Evolutionary conservation across 2,888 invertebrate genomes (phyloP).

Genomic region (Ophion ellenae): DNA sequence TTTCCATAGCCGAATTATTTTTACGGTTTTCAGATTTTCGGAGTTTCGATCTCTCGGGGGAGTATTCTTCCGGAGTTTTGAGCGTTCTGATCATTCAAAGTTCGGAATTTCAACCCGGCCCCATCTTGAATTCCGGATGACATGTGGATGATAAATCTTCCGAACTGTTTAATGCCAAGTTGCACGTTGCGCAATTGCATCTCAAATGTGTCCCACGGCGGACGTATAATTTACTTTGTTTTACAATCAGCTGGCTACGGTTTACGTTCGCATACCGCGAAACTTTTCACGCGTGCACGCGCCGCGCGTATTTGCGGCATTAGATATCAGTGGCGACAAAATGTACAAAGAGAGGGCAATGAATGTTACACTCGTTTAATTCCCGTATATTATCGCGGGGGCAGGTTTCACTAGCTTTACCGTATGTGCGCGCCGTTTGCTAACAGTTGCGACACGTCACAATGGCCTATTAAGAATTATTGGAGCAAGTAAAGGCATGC

Average conservation of each 20-base stretch:
- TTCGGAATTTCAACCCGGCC: no score
- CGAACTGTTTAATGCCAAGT: neutral
- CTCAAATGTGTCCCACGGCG: neutral
- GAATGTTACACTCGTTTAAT: slow-evolving; percentile 19
- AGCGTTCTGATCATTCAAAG: no score
- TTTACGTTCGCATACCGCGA: slow-evolving; percentile 40
- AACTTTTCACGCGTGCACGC: slow-evolving; percentile 57
- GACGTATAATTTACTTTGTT: slow-evolving; percentile 40
- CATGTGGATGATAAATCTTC: neutral
- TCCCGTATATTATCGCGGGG: slow-evolving; percentile 54
- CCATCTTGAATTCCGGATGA: no score
- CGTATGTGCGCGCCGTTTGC: slow-evolving; percentile 24
- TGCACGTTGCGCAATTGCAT: slow-evolving; percentile 8
- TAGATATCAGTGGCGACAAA: slow-evolving; percentile 27
- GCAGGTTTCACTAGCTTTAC: slow-evolving; percentile 50
- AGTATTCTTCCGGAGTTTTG: no score
- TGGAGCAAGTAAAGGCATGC: slow-evolving; percentile 71
- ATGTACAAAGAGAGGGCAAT: slow-evolving; percentile 12
- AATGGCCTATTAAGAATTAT: slow-evolving; percentile 72
- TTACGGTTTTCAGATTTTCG: no score
- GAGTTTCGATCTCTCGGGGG: no score
- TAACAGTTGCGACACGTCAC: slow-evolving; percentile 65
- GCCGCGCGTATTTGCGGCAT: slow-evolving; percentile 10
- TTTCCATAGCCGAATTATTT: no score
- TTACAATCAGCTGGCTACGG: neutral